phyloP scores from a whole-genome alignment of 2,113 vertebrate species.

The Sphaerodactylus townsendi region DNA sequence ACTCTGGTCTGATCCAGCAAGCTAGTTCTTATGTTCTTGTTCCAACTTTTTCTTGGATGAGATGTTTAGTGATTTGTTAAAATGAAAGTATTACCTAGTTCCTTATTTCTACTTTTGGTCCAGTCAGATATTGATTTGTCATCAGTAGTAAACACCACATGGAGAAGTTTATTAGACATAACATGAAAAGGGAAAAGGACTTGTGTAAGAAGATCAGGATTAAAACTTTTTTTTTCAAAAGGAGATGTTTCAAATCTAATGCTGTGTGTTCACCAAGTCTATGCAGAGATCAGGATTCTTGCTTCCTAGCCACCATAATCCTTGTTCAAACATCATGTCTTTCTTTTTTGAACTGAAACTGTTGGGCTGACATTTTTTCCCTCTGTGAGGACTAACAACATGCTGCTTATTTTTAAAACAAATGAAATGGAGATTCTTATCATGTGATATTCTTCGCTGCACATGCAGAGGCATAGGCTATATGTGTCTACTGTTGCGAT shows the following conservation, averaged over 20 bases:
- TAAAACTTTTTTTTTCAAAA: neutral
- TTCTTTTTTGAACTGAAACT: neutral
- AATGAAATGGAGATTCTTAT: neutral
- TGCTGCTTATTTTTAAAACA: neutral
- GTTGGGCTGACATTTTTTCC: neutral
- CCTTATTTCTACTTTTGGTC: neutral
- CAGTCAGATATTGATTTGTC: neutral
- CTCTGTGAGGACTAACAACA: no score
- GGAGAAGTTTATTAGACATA: neutral
- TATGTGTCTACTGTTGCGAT: neutral
- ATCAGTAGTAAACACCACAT: neutral
- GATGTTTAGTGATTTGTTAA: neutral
- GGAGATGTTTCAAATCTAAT: neutral
- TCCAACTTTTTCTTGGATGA: neutral
- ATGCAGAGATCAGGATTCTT: neutral
- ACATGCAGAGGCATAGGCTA: neutral
- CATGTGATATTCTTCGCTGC: neutral
- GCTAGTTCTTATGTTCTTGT: no score
- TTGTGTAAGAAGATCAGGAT: neutral
- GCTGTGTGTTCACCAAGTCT: neutral
- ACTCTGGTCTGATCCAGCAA: no score
- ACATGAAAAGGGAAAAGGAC: neutral
- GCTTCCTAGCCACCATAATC: neutral
- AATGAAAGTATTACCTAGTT: neutral
- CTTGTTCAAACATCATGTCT: neutral